Percentiles rank a stretch among this genome's conserved stretches.
phyloP scores from a whole-genome alignment of 92 coral and sea anemone genomes.

The Virgularia gustaviana region DNA sequence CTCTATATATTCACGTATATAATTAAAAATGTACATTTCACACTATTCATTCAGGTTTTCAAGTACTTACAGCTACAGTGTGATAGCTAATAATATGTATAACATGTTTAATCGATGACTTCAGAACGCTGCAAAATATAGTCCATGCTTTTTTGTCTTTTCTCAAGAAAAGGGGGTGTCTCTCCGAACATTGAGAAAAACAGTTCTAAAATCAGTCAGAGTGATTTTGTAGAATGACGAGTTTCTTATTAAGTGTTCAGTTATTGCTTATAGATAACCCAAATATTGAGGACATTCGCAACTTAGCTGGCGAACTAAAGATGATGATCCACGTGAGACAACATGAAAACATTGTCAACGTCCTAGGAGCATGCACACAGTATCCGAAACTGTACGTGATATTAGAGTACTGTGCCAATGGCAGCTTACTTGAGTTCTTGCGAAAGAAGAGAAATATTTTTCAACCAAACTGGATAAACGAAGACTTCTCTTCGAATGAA shows the following conservation, averaged over 20 bases:
- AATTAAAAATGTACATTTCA: too few relatives aligned
- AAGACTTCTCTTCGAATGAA: constrained; percentile 32
- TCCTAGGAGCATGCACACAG: constrained; percentile 48
- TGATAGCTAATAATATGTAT: too few relatives aligned
- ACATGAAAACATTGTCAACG: constrained; percentile 51
- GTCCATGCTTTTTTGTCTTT: too few relatives aligned
- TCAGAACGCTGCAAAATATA: too few relatives aligned
- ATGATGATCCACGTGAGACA: constrained; percentile 52
- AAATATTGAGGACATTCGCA: constrained; percentile 26
- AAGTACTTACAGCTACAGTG: too few relatives aligned
- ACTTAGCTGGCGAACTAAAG: constrained; percentile 54
- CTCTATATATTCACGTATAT: too few relatives aligned
- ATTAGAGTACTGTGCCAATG: constrained; percentile 45
- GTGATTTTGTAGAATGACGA: background rate
- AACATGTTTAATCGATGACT: too few relatives aligned
- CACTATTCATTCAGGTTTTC: too few relatives aligned
- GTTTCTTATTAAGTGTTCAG: background rate
- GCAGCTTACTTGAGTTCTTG: constrained; percentile 34
- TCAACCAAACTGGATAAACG: constrained; percentile 35
- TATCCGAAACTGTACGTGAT: constrained; percentile 47
- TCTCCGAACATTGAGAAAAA: too few relatives aligned
- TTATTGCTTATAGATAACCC: constrained; percentile 34
- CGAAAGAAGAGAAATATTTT: constrained; percentile 43
- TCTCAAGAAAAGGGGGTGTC: too few relatives aligned
- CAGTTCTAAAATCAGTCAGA: too few relatives aligned